These are phyloP conservation scores for Myopa testacea DNA, from an alignment of 2,888 invertebrate species.

Conservation along the genomic window DNA sequence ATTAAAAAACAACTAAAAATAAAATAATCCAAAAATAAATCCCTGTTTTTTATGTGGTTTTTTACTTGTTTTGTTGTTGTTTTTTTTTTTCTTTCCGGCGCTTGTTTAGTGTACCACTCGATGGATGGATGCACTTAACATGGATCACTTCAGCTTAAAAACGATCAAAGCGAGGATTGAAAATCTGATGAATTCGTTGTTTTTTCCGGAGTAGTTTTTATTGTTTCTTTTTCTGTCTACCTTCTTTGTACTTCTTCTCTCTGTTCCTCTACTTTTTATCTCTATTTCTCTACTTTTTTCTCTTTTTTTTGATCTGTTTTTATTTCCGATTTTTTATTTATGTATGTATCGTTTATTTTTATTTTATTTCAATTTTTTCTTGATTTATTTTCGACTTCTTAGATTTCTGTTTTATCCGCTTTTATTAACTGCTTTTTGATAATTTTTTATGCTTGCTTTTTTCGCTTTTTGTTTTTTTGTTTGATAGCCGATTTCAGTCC, in stretches of 20 bases:
- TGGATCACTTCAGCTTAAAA: slow-evolving; percentile 23
- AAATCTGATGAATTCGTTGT: background rate
- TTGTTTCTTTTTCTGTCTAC: background rate
- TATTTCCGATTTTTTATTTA: no score
- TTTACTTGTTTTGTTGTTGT: no score
- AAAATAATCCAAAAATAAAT: background rate
- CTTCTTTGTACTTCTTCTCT: no score
- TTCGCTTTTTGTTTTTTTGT: background rate
- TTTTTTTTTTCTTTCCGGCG: background rate
- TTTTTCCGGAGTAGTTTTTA: background rate
- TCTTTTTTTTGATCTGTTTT: no score
- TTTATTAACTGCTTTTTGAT: no score
- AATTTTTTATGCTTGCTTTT: background rate
- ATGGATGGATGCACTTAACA: slow-evolving; percentile 16
- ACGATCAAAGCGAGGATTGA: background rate
- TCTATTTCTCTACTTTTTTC: no score
- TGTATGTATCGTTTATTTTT: no score
- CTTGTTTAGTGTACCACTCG: slow-evolving; percentile 21
- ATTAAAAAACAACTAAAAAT: background rate
- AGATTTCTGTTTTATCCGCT: no score
- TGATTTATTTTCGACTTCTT: no score
- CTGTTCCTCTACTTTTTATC: no score
- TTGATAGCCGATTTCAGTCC: slow-evolving; percentile 21
- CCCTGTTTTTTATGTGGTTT: no score
- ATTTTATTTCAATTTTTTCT: no score